These are phyloP conservation scores for Arvicanthis niloticus DNA, from an alignment of 2,113 vertebrate genomes.

Conservation along the genomic window DNA sequence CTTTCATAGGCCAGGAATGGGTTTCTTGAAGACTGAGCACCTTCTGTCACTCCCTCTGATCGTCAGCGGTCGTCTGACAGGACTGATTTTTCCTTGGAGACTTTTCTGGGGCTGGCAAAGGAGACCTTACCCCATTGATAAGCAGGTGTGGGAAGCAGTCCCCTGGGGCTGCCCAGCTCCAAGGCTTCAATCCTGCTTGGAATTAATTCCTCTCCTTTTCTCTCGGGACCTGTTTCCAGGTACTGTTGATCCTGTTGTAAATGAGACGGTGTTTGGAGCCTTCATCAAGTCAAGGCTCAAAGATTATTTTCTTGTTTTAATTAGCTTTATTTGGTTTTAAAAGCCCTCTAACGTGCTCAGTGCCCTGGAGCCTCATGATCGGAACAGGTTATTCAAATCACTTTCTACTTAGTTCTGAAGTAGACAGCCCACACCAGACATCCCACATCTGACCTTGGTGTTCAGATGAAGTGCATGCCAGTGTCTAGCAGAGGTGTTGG, in stretches of 20 bases:
- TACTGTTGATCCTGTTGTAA: not conserved
- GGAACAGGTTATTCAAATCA: not conserved
- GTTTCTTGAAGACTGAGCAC: not conserved
- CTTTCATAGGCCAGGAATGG: not conserved
- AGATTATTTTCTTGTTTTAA: slow-evolving; percentile 1
- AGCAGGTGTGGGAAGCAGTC: not conserved
- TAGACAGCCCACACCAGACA: not conserved
- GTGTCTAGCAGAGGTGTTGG: not conserved
- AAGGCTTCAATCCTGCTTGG: not conserved
- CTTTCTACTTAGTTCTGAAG: not conserved
- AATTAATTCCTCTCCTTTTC: not conserved
- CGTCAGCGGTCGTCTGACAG: not conserved
- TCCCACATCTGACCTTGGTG: not conserved
- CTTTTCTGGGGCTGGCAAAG: no score
- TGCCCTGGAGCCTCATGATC: not conserved
- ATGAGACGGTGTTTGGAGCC: not conserved
- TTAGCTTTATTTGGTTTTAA: slow-evolving; percentile 46
- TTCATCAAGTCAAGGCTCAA: slow-evolving; percentile 25
- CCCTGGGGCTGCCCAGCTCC: not conserved
- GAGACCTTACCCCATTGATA: not conserved
- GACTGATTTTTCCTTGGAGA: not conserved
- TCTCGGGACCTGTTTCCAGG: not conserved
- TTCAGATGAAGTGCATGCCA: not conserved
- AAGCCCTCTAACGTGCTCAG: not conserved
- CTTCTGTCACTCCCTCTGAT: not conserved